Conservation (phyloP, 2,797 vertebrate genomes). For the Rhabdophis nuchalis region DNA sequence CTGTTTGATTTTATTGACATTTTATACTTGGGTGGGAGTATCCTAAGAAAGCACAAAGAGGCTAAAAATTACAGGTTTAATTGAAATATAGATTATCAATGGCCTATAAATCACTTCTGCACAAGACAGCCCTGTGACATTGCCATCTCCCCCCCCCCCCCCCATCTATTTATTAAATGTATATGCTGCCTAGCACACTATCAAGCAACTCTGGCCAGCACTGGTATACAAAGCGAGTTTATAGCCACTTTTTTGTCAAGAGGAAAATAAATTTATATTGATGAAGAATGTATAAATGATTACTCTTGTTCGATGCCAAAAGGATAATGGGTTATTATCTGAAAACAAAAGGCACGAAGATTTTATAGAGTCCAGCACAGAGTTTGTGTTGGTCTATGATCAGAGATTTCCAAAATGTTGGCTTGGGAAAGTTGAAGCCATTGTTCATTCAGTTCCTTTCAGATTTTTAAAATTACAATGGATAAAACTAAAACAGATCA, state of each 20-base stretch:
- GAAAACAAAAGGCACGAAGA: neutral
- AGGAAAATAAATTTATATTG: neutral
- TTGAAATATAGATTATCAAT: neutral
- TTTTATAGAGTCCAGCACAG: neutral
- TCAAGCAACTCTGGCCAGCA: neutral
- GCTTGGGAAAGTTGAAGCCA: neutral
- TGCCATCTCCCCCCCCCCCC: no score
- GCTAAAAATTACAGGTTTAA: neutral
- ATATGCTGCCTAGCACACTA: neutral
- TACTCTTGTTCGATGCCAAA: neutral
- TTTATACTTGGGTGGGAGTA: rapidly evolving
- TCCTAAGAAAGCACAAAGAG: neutral
- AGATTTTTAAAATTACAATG: neutral
- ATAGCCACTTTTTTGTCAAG: neutral
- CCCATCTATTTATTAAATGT: neutral
- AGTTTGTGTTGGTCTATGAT: neutral
- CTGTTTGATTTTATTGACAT: neutral
- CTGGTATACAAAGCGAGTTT: neutral
- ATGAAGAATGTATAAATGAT: neutral
- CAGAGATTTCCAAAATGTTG: neutral
- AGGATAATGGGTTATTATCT: neutral
- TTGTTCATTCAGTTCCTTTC: neutral
- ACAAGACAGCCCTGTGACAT: neutral
- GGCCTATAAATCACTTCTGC: neutral
- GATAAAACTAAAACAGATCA: neutral